Percentiles rank a stretch among this genome's conserved stretches.
phyloP scores from a whole-genome alignment of 2,888 invertebrate genomes.

The Ceramica pisi region DNA sequence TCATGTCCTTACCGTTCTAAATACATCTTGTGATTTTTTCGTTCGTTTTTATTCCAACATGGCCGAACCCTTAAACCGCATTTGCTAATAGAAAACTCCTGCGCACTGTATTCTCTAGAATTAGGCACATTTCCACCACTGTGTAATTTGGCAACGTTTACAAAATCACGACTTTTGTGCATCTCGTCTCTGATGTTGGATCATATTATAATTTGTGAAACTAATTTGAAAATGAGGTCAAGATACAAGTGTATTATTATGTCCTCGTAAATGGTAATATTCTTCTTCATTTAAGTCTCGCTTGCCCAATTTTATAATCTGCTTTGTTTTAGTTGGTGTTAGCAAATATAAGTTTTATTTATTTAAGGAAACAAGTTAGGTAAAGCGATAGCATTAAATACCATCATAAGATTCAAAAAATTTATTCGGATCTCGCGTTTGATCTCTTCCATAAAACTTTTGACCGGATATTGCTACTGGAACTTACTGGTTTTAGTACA shows the following conservation, averaged over 20 bases:
- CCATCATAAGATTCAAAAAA: not conserved
- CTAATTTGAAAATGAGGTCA: conserved; percentile 75
- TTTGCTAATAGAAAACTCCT: conserved; percentile 89
- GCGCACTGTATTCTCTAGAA: conserved; percentile 85
- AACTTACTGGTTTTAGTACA: not conserved
- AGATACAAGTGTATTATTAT: conserved; percentile 62
- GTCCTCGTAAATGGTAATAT: conserved; percentile 43
- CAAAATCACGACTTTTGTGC: conserved; percentile 81
- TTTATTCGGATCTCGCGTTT: not conserved
- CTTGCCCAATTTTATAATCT: conserved; percentile 48
- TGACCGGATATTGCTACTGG: not conserved
- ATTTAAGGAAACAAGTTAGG: not conserved
- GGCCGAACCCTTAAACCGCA: conserved; percentile 81
- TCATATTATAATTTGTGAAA: conserved; percentile 77
- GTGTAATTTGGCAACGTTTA: conserved; percentile 86
- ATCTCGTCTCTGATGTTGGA: conserved; percentile 65
- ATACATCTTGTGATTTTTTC: conserved; percentile 4
- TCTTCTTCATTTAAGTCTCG: conserved; percentile 37
- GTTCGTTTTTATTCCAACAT: conserved; percentile 52
- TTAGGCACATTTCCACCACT: conserved; percentile 86
- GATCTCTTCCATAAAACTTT: not conserved
- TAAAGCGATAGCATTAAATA: not conserved
- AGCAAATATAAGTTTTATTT: conserved; percentile 22
- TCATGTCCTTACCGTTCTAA: not conserved
- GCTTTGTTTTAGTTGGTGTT: conserved; percentile 28